Percentiles rank a stretch among this genome's conserved stretches.
Conservation (phyloP, 2,888 invertebrate genomes). For the Bombyx huttoni region DNA sequence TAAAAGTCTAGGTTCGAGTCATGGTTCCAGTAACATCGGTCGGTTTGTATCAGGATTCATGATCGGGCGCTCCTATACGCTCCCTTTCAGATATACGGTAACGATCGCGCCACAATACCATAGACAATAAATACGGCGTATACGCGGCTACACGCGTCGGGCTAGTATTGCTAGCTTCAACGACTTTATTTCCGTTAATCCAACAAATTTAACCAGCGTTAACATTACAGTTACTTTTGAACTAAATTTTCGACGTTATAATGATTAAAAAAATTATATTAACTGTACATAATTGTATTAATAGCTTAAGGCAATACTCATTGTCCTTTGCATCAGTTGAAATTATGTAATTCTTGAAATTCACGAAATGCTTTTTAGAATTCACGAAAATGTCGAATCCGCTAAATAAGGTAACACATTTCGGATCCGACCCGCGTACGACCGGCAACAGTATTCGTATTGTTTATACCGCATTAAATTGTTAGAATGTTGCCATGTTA, state of each 20-base stretch:
- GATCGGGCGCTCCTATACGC: conserved; percentile 56
- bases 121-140: conserved; percentile 64
- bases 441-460: conserved; percentile 54
- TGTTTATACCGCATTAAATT: conserved; percentile 70
- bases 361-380: neutral
- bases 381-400: neutral
- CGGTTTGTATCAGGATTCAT: conserved; percentile 66
- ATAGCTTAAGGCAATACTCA: too few relatives aligned
- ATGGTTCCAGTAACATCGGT: conserved; percentile 42
- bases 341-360: too few relatives aligned
- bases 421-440: conserved; percentile 36
- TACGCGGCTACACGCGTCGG: conserved; percentile 50
- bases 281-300: too few relatives aligned
- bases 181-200: neutral
- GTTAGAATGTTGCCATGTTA: conserved; percentile 67
- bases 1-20: conserved; percentile 12
- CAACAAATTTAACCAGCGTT: neutral
- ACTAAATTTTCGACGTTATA: too few relatives aligned
- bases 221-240: neutral
- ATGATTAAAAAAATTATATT: too few relatives aligned
- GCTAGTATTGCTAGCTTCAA: conserved; percentile 5
- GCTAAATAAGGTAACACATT: neutral
- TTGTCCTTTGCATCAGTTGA: too few relatives aligned
- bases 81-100: conserved; percentile 65
- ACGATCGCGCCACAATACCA: conserved; percentile 67